Percentiles rank a stretch among this genome's conserved stretches.
These are phyloP conservation scores for Montifringilla adamsi DNA, from an alignment of 2,113 vertebrate genomes.

Conservation along the genomic window DNA sequence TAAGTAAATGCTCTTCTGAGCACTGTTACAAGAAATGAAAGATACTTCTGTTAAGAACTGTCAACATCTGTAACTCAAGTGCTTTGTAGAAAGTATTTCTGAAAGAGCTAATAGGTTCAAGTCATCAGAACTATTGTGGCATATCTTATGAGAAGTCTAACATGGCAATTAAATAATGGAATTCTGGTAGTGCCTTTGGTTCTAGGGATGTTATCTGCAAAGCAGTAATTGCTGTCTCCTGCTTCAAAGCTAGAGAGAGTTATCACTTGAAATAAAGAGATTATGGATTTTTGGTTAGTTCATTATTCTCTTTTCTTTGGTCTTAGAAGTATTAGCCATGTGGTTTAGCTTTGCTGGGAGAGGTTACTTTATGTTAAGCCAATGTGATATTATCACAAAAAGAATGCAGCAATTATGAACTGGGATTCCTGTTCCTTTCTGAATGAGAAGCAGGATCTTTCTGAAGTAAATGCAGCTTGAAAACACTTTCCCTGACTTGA, in stretches of 20 bases:
- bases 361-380: not conserved
- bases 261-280: not conserved
- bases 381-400: not conserved
- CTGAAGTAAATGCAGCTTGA: not conserved
- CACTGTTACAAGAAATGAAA: not conserved
- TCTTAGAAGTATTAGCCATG: not conserved
- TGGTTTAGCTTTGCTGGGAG: not conserved
- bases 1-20: conserved; percentile 53
- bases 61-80: not conserved
- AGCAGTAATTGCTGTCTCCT: not conserved
- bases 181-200: not conserved
- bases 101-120: not conserved
- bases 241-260: not conserved
- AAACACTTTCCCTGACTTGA: not conserved
- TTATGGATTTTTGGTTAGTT: not conserved
- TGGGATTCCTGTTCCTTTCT: not conserved
- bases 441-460: not conserved
- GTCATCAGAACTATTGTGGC: not conserved
- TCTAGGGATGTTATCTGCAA: not conserved
- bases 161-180: not conserved
- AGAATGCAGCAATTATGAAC: not conserved
- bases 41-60: not conserved
- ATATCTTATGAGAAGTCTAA: not conserved
- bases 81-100: not conserved
- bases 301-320: not conserved